These are phyloP conservation scores for Papilio machaon DNA, from an alignment of 1,140 invertebrate genomes.

Conservation along the genomic window DNA sequence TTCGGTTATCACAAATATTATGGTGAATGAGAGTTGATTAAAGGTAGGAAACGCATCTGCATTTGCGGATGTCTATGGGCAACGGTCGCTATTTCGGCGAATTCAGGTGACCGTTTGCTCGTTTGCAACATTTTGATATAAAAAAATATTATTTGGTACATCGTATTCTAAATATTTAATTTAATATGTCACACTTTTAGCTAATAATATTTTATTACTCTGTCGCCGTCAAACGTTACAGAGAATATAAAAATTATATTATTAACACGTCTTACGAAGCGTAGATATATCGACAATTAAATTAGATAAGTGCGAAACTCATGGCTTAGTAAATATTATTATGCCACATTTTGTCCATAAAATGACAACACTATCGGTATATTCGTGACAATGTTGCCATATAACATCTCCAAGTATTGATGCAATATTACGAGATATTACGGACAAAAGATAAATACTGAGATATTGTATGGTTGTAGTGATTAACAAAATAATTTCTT, in stretches of 20 bases:
- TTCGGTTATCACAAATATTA: too few species aligned
- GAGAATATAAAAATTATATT: constrained; percentile 25
- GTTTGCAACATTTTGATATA: too few species aligned
- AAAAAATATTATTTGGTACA: too few species aligned
- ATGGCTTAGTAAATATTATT: constrained; percentile 12
- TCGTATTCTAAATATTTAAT: too few species aligned
- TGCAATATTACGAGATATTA: constrained; percentile 31
- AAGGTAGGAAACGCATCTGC: too few species aligned
- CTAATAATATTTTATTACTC: not conserved
- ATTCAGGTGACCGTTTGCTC: too few species aligned
- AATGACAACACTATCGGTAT: constrained; percentile 28
- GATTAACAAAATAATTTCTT: not conserved
- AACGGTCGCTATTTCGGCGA: too few species aligned
- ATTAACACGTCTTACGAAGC: constrained; percentile 8
- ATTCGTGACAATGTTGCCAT: constrained; percentile 39
- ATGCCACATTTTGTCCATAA: constrained; percentile 36
- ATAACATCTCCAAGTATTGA: constrained; percentile 37
- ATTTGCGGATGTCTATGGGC: too few species aligned
- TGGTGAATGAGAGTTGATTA: too few species aligned
- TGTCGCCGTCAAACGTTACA: not conserved
- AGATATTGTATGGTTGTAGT: not conserved
- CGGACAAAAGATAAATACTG: not conserved
- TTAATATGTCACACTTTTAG: not conserved
- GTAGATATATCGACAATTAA: constrained; percentile 32
- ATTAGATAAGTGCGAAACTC: constrained; percentile 28